These are phyloP conservation scores for Oxyura jamaicensis DNA, from an alignment of 2,113 vertebrate genomes.

Conservation along the genomic window DNA sequence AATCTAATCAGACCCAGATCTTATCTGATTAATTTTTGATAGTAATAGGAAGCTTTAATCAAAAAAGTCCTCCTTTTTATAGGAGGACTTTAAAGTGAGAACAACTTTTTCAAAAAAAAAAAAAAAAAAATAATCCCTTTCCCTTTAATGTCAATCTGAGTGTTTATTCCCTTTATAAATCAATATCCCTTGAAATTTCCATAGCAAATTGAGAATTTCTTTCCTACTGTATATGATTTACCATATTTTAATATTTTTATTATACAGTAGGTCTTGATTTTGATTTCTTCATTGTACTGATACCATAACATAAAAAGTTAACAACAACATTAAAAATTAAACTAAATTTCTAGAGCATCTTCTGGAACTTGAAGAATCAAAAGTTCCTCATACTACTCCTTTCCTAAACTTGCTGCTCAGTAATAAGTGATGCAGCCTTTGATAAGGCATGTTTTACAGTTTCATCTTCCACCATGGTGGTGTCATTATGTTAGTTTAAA, in stretches of 20 bases:
- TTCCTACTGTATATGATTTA: neutral
- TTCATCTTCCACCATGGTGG: neutral
- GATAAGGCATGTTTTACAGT: neutral
- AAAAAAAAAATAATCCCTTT: neutral
- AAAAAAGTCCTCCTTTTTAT: neutral
- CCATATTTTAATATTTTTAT: neutral
- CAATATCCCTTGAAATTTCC: neutral
- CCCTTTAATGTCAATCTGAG: neutral
- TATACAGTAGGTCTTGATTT: neutral
- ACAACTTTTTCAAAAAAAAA: too few species aligned
- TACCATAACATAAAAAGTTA: neutral
- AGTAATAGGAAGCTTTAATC: neutral
- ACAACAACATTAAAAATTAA: neutral
- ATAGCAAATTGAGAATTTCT: neutral
- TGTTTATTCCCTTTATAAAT: neutral
- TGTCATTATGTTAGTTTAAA: neutral
- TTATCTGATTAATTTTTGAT: constrained; percentile 3
- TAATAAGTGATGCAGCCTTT: neutral
- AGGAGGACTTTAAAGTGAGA: neutral
- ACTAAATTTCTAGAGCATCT: neutral
- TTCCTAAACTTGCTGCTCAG: neutral
- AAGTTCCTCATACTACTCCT: rapidly evolving
- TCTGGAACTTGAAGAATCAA: neutral
- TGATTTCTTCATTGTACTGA: neutral
- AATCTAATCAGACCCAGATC: neutral